Evolutionary conservation across 2,797 vertebrate genomes (phyloP).

Genomic region (Heteromormyrus szaboi): DNA sequence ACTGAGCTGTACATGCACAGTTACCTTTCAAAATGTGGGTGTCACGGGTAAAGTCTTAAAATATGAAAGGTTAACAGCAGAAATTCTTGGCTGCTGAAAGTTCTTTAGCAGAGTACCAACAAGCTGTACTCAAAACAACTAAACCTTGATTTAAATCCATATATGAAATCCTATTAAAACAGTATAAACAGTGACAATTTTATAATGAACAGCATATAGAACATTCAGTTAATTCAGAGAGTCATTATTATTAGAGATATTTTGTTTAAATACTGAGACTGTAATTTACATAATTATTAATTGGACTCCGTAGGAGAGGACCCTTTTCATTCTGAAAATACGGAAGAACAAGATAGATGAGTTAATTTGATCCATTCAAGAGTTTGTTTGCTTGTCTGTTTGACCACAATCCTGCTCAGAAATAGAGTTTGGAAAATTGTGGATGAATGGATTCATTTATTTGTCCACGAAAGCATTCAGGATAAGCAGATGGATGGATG

Average conservation of each 20-base stretch:
- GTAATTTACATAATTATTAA: not conserved
- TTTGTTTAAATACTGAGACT: not conserved
- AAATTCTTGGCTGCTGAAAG: not conserved
- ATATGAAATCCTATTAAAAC: not conserved
- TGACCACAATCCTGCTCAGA: not conserved
- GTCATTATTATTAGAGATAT: not conserved
- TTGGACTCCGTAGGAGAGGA: not conserved
- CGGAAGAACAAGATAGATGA: not conserved
- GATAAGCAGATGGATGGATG: not conserved
- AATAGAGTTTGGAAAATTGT: not conserved
- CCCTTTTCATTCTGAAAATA: not conserved
- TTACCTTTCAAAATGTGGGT: not conserved
- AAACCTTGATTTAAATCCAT: not conserved
- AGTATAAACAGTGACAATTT: not conserved
- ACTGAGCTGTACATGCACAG: not conserved
- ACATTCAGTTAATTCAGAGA: not conserved
- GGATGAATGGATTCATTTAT: slow-evolving; percentile 1
- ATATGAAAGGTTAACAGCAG: not conserved
- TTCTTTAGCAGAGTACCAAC: not conserved
- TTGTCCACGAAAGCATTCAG: not conserved
- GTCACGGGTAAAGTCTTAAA: not conserved
- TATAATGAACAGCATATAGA: not conserved
- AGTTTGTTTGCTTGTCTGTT: not conserved
- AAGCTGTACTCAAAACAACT: not conserved
- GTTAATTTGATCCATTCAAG: not conserved